phyloP scores from a whole-genome alignment of 1,140 invertebrate genomes.

The Drosophila bocki region DNA sequence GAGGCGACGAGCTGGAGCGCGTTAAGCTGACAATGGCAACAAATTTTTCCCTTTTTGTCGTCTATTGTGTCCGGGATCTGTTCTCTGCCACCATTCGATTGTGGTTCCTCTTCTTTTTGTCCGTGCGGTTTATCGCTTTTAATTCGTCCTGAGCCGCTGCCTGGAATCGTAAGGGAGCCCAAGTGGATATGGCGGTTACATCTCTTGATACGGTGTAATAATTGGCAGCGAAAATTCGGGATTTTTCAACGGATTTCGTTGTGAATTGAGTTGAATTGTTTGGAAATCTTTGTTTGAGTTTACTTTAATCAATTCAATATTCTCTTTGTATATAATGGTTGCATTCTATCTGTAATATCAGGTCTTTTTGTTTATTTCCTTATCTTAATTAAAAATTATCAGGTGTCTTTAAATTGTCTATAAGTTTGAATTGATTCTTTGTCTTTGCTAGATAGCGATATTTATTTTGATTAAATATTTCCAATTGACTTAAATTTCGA shows the following conservation, averaged over 20 bases:
- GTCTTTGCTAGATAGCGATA: background rate
- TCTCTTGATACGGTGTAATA: conserved; percentile 47
- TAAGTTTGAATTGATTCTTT: background rate
- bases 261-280: background rate
- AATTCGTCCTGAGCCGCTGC: conserved; percentile 59
- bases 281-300: background rate
- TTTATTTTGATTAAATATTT: background rate
- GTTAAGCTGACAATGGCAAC: conserved; percentile 80
- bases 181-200: conserved; percentile 31
- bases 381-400: background rate
- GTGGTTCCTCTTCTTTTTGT: conserved; percentile 52
- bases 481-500: background rate
- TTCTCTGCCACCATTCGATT: conserved; percentile 56
- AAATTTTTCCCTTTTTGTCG: conserved; percentile 36
- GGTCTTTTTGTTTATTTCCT: background rate
- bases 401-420: background rate
- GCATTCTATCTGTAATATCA: background rate
- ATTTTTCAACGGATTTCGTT: conserved; percentile 13
- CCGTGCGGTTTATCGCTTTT: conserved; percentile 76
- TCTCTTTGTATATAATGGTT: background rate
- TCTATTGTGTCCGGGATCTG: conserved; percentile 38
- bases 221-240: conserved; percentile 38
- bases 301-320: background rate
- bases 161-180: conserved; percentile 33
- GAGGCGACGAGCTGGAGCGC: conserved; percentile 34